Conservation (phyloP, 1,140 invertebrate genomes). For the Achroia grisella region DNA sequence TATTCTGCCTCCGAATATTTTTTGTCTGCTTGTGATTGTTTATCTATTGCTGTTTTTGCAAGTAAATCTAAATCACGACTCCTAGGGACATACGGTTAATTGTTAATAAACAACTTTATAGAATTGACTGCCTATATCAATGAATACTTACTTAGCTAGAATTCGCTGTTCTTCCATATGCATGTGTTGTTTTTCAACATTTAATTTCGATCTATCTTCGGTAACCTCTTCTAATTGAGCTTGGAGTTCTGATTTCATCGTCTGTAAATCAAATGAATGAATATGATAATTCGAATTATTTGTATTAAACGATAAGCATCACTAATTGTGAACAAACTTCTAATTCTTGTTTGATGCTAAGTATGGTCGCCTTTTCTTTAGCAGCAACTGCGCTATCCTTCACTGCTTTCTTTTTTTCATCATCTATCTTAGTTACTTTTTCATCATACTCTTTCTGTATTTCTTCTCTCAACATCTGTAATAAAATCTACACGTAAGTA, state of each 20-base stretch:
- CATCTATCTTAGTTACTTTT: slow-evolving; percentile 53
- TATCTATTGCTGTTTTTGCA: slow-evolving; percentile 61
- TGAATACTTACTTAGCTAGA: slow-evolving; percentile 46
- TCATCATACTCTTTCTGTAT: slow-evolving; percentile 60
- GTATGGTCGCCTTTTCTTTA: slow-evolving; percentile 57
- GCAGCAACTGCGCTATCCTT: slow-evolving; percentile 44
- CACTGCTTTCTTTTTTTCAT: slow-evolving; percentile 43
- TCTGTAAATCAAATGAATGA: slow-evolving; percentile 28
- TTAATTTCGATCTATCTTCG: slow-evolving; percentile 52
- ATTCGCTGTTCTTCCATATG: slow-evolving; percentile 61
- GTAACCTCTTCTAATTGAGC: slow-evolving; percentile 56
- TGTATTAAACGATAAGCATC: too few species aligned
- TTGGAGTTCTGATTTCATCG: slow-evolving; percentile 58
- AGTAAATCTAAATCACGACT: slow-evolving; percentile 62
- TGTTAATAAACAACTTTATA: not conserved
- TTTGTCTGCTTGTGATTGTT: slow-evolving; percentile 61
- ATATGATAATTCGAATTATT: slow-evolving; percentile 3
- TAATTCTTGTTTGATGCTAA: slow-evolving; percentile 51
- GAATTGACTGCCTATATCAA: not conserved
- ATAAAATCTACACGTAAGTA: not conserved
- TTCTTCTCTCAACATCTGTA: slow-evolving; percentile 52
- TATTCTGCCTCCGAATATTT: slow-evolving; percentile 61
- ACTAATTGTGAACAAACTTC: slow-evolving; percentile 33
- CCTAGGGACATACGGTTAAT: slow-evolving; percentile 22
- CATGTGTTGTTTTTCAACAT: slow-evolving; percentile 55